Percentiles rank a stretch among this genome's conserved stretches.
These are phyloP conservation scores for Colletes latitarsis DNA, from an alignment of 1,140 invertebrate species.

Conservation along the genomic window DNA sequence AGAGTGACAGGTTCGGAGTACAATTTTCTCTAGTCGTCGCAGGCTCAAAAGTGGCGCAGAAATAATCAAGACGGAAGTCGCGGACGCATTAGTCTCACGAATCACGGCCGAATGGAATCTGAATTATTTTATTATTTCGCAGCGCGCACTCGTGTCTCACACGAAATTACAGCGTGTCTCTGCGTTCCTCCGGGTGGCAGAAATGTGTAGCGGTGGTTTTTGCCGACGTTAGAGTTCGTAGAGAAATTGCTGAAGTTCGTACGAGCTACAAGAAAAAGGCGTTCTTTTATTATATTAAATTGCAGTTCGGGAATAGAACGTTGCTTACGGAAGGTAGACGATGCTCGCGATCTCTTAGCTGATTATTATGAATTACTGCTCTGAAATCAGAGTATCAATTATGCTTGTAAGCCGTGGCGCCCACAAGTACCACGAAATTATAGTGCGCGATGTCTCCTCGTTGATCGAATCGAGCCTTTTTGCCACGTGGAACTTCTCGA, in stretches of 20 bases:
- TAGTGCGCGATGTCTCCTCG: constrained; percentile 47
- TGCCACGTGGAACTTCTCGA: neutral
- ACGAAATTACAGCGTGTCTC: constrained; percentile 5
- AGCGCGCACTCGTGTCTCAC: neutral
- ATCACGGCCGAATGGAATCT: neutral
- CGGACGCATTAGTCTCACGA: neutral
- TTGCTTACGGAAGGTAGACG: neutral
- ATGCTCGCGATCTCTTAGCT: constrained; percentile 40
- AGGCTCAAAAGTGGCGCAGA: neutral
- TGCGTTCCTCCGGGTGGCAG: neutral
- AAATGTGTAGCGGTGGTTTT: neutral
- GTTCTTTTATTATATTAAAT: constrained; percentile 47
- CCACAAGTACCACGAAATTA: constrained; percentile 39
- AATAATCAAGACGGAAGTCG: neutral
- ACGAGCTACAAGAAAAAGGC: constrained; percentile 40
- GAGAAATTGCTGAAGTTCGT: constrained; percentile 8
- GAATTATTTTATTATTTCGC: neutral
- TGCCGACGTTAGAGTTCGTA: neutral
- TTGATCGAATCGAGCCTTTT: constrained; percentile 38
- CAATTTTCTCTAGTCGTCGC: too few relatives aligned
- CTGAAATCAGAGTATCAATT: constrained; percentile 51
- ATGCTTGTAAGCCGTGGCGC: constrained; percentile 39
- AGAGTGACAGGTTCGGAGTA: too few relatives aligned
- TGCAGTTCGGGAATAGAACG: constrained; percentile 20
- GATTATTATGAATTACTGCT: constrained; percentile 51